phyloP scores from a whole-genome alignment of 2,797 vertebrate genomes.

The Poeciliopsis presidionis region DNA sequence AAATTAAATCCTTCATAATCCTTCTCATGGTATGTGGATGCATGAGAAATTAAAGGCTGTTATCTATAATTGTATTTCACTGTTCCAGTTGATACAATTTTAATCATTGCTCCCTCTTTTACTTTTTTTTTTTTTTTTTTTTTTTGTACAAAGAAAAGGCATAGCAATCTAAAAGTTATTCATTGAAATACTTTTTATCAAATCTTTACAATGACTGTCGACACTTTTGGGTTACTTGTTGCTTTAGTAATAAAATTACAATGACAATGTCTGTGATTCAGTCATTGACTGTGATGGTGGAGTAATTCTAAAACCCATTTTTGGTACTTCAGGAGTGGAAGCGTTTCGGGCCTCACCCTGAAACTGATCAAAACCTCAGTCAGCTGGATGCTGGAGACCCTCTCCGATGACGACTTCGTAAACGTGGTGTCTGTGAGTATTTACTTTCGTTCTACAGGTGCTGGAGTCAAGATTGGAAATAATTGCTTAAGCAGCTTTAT shows the following conservation, averaged over 20 bases:
- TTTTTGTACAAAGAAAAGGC: no score
- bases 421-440: slow-evolving; percentile 95
- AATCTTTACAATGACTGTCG: no score
- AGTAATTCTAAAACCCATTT: slow-evolving; percentile 9
- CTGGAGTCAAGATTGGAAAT: not conserved
- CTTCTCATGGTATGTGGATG: no score
- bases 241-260: not conserved
- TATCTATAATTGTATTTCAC: no score
- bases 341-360: slow-evolving; percentile 92
- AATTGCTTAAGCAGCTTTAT: not conserved
- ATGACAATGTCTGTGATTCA: not conserved
- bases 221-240: not conserved
- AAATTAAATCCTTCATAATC: no score
- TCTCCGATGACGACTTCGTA: slow-evolving; percentile 96
- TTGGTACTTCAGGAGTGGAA: slow-evolving; percentile 87
- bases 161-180: no score
- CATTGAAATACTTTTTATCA: no score
- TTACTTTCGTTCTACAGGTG: not conserved
- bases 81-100: no score
- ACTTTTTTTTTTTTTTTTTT: no score
- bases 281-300: not conserved
- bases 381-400: slow-evolving; percentile 93
- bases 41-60: no score
- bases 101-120: no score
- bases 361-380: slow-evolving; percentile 93